phyloP scores from a whole-genome alignment of 2,888 invertebrate genomes.

The Sycophila texana region DNA sequence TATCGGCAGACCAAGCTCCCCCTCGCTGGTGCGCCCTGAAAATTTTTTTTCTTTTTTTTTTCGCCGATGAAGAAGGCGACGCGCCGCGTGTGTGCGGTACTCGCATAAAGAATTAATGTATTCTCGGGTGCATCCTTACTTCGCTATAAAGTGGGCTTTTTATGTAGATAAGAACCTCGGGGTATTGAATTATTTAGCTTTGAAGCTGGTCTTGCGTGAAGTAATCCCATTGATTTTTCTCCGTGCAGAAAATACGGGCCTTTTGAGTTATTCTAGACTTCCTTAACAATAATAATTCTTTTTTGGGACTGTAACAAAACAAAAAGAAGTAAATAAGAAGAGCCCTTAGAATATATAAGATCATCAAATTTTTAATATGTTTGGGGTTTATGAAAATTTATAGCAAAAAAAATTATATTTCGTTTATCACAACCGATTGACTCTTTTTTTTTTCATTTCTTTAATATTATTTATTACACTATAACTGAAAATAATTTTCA shows the following conservation, averaged over 20 bases:
- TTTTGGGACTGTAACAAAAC: no score
- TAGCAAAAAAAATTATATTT: no score
- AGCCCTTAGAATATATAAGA: background rate
- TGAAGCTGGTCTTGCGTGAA: background rate
- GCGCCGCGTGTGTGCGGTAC: background rate
- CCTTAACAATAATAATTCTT: no score
- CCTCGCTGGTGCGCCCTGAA: background rate
- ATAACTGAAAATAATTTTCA: no score
- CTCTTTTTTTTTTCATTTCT: no score
- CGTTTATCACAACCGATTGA: no score
- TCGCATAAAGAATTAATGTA: slow-evolving; percentile 43
- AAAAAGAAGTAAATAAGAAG: background rate
- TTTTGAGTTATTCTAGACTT: no score
- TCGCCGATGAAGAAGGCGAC: slow-evolving; percentile 24
- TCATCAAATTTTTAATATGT: no score
- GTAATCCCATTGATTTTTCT: slow-evolving; percentile 8
- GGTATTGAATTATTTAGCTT: slow-evolving; percentile 50
- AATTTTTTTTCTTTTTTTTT: slow-evolving; percentile 18
- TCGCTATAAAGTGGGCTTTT: slow-evolving; percentile 49
- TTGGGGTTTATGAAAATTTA: no score
- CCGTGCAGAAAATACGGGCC: no score
- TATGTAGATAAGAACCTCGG: slow-evolving; percentile 28
- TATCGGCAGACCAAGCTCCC: slow-evolving; percentile 50
- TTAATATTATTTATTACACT: no score
- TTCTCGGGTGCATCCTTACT: slow-evolving; percentile 41